Conservation (phyloP, 2,113 vertebrate species). For the Oostethus manadensis region DNA sequence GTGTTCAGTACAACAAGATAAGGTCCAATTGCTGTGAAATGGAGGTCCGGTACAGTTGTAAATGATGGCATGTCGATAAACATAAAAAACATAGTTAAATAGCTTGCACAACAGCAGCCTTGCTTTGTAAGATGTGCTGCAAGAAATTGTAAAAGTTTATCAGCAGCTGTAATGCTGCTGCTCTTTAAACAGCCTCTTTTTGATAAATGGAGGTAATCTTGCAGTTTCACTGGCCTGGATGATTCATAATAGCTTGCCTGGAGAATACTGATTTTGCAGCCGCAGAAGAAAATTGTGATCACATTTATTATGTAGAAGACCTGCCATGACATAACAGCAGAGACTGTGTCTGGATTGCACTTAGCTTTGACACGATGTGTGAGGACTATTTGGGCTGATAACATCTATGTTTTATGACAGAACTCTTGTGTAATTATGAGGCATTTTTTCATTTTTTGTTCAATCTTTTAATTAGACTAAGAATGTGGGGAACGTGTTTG, state of each 20-base stretch:
- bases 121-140: background rate
- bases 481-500: too few relatives aligned
- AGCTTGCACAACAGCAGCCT: slow-evolving; percentile 2
- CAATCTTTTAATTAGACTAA: too few relatives aligned
- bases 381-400: slow-evolving; percentile 3
- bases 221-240: slow-evolving; percentile 29
- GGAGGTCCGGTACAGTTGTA: background rate
- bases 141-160: slow-evolving; percentile 30
- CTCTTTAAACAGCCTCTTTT: slow-evolving; percentile 4
- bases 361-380: slow-evolving; percentile 5
- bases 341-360: slow-evolving; percentile 21
- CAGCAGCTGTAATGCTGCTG: slow-evolving; percentile 2
- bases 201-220: slow-evolving; percentile 60
- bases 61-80: slow-evolving; percentile 6
- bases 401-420: slow-evolving; percentile 2
- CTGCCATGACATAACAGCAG: background rate
- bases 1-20: too few relatives aligned
- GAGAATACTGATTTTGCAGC: slow-evolving; percentile 46
- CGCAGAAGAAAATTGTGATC: slow-evolving; percentile 9
- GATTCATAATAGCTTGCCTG: slow-evolving; percentile 19
- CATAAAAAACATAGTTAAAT: background rate
- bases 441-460: too few relatives aligned
- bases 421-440: background rate
- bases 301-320: slow-evolving; percentile 17
- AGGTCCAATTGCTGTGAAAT: background rate